These are phyloP conservation scores for Turritopsis rubra DNA, from an alignment of 30 jellyfish, hydroid and myxozoan genomes.

Conservation along the genomic window DNA sequence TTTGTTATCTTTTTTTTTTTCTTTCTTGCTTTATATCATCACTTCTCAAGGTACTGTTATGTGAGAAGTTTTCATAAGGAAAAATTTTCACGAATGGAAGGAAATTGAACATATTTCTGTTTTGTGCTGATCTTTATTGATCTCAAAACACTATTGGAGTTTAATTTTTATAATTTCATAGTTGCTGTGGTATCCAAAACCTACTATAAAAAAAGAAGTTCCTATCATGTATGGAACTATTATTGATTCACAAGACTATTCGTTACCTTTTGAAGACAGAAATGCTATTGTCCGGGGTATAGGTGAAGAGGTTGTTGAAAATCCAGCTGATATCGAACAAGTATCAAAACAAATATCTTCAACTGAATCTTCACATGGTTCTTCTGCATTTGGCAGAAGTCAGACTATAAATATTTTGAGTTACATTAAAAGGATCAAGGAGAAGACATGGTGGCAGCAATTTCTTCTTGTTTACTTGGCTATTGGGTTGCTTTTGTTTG, in stretches of 20 bases:
- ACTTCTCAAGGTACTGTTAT: too few relatives aligned
- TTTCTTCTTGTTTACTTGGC: not conserved
- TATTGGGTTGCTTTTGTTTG: not conserved
- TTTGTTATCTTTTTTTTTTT: too few relatives aligned
- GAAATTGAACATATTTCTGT: too few relatives aligned
- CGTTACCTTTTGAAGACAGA: slow-evolving; percentile 27
- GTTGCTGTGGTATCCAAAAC: slow-evolving; percentile 32
- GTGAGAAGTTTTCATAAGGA: too few relatives aligned
- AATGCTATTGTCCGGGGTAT: not conserved
- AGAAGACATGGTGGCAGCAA: slow-evolving; percentile 11
- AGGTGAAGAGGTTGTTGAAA: not conserved
- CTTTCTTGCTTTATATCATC: too few relatives aligned
- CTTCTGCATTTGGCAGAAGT: slow-evolving; percentile 15
- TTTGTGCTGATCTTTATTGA: too few relatives aligned
- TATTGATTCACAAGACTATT: slow-evolving; percentile 16
- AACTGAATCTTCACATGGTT: slow-evolving; percentile 2
- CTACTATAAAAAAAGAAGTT: not conserved
- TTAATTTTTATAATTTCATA: not conserved
- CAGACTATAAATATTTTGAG: slow-evolving; percentile 22
- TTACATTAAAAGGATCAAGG: slow-evolving; percentile 14
- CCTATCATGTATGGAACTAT: slow-evolving; percentile 23
- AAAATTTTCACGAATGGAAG: too few relatives aligned
- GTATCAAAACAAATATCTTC: not conserved
- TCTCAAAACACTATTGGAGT: not conserved
- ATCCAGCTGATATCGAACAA: slow-evolving; percentile 2